These are phyloP conservation scores for Trichoplax adhaerens DNA, from an alignment of 37 sponge, comb jelly and placozoan genomes.

Conservation along the genomic window DNA sequence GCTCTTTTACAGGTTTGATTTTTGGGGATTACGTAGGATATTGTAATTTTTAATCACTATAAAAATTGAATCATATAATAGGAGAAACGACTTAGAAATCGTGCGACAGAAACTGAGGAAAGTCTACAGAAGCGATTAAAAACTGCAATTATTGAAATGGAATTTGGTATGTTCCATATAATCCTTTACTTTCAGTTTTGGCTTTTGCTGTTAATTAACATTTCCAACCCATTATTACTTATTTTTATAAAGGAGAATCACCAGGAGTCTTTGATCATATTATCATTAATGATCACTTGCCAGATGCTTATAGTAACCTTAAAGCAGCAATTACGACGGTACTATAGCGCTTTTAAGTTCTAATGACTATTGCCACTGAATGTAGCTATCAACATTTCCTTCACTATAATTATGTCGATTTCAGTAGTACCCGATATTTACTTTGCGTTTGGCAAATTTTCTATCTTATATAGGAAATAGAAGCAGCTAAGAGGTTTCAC, in stretches of 20 bases:
- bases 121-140: slow-evolving; percentile 54
- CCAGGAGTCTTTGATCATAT: slow-evolving; percentile 81
- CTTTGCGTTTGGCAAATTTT: too few relatives aligned
- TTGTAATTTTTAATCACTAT: not conserved
- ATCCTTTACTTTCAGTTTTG: not conserved
- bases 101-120: slow-evolving; percentile 82
- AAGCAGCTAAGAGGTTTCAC: too few relatives aligned
- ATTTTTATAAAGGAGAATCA: slow-evolving; percentile 25
- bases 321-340: not conserved
- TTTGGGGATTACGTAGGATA: not conserved
- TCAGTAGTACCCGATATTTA: too few relatives aligned
- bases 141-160: slow-evolving; percentile 59
- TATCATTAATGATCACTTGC: slow-evolving; percentile 62
- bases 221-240: not conserved
- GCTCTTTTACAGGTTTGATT: not conserved
- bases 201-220: slow-evolving; percentile 3
- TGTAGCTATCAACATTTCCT: too few relatives aligned
- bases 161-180: slow-evolving; percentile 39
- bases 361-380: too few relatives aligned
- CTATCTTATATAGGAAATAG: too few relatives aligned
- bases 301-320: slow-evolving; percentile 44
- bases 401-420: too few relatives aligned
- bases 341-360: too few relatives aligned
- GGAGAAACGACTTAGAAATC: slow-evolving; percentile 66
- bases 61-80: slow-evolving; percentile 1